Base-by-base conservation (phyloP, 23 tunicate genomes). In the Oikopleura dioica region DNA sequence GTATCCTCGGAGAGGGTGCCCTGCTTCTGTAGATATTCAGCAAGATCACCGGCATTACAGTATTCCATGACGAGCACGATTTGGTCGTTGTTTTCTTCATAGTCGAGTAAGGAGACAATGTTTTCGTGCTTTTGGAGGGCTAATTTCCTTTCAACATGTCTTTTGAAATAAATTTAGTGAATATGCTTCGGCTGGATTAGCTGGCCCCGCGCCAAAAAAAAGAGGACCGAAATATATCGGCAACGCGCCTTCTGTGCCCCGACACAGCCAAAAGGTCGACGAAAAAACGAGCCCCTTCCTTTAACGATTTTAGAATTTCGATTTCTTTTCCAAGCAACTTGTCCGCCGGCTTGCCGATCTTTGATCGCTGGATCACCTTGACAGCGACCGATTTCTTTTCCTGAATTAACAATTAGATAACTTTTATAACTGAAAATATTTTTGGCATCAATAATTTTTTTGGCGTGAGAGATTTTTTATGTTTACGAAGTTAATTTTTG, bases 11-110 rank as follows among this genome's bases (percentile, higher is more conserved):
- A 82, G 23, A 91, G 81, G 12, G 86, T 89, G 16, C 55, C 55
- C 16, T 44, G 55, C 16, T 84, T 82, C 78, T 82, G 92, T 30
- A 91, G 78, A 68, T 91, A 91, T 21, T 85, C 97, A 36, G 94
- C 82, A 44, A 91, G 68, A 67, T 91, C 92, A 29, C 97, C 94
- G 35, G 92, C 97, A 76, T 91, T 91, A 84, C 97, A 91, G 78
- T 82, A 91, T 87, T 88, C 75, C 23, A 80, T 76, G 1, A 79
- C 69, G 76, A 81, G 30, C 51, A 55, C 35, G 5, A 26, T 24
- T 5, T 77, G 55, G 16, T 44, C 55, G 16, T 16, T 44, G 16
- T 44, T 44, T 9, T 44, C 55, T 44, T 44, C 55, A 44, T 44
- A 44, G 16, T 44, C 55, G 16, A 44, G 16, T 16, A 44, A 44